phyloP scores from a whole-genome alignment of 1,140 invertebrate genomes.

The Mesaphorura yosii region DNA sequence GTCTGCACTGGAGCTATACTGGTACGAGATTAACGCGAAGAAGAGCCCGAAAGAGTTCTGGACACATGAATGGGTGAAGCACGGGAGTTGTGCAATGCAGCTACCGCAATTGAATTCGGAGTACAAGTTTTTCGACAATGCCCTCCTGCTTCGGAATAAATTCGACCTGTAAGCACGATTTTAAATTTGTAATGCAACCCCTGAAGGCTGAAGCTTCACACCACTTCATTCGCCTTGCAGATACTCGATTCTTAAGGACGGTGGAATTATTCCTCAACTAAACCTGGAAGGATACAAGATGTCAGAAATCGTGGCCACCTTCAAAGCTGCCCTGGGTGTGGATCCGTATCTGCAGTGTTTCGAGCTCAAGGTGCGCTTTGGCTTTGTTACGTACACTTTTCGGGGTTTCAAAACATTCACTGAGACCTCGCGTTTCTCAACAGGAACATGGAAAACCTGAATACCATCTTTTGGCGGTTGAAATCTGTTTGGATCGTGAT shows the following conservation, averaged over 20 bases:
- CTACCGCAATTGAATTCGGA: conserved; percentile 16
- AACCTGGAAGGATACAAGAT: conserved; percentile 14
- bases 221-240: conserved; percentile 12
- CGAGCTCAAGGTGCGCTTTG: conserved; percentile 7
- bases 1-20: conserved; percentile 18
- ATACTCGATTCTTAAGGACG: conserved; percentile 23
- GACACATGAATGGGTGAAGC: conserved; percentile 30
- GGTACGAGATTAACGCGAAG: conserved; percentile 27
- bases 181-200: not conserved
- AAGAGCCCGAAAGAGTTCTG: conserved; percentile 24
- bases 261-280: conserved; percentile 18
- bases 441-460: conserved; percentile 8
- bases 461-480: conserved; percentile 23
- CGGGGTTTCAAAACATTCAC: not conserved
- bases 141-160: conserved; percentile 20
- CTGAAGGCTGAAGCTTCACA: not conserved
- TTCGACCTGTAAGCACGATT: conserved; percentile 25
- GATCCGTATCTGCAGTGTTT: conserved; percentile 24
- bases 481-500: conserved; percentile 21
- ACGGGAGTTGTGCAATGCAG: conserved; percentile 27
- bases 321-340: conserved; percentile 10
- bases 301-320: conserved; percentile 8
- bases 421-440: not conserved
- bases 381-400: not conserved
- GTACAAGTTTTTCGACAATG: conserved; percentile 24